A percentile compares a stretch with the other conserved stretches of the same genome.
Conservation (phyloP, 1,140 invertebrate genomes). For the Bombus cullumanus region DNA sequence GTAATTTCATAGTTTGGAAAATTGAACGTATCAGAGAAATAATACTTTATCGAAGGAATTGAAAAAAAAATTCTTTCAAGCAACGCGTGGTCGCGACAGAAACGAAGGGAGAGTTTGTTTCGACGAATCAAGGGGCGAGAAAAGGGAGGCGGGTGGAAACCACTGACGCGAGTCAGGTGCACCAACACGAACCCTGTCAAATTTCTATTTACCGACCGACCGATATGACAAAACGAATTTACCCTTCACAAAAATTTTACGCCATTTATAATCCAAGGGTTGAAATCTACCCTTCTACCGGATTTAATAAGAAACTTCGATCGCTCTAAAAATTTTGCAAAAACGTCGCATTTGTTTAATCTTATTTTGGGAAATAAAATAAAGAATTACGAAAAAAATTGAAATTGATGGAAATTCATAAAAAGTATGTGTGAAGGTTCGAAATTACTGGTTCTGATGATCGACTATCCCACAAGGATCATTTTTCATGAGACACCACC, state of each 20-base stretch:
- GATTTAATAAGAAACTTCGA: neutral
- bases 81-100: neutral
- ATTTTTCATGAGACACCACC: slow-evolving; percentile 71
- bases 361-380: neutral
- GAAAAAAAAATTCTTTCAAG: neutral
- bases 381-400: neutral
- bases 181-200: neutral
- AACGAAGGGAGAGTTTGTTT: neutral
- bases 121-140: neutral
- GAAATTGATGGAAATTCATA: neutral
- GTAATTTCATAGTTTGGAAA: neutral
- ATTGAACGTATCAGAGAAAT: neutral
- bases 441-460: neutral
- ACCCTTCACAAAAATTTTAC: neutral
- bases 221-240: neutral
- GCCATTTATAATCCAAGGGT: neutral
- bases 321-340: too few species aligned
- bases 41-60: neutral
- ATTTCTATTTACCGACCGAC: neutral
- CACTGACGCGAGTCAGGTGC: slow-evolving; percentile 25
- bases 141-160: slow-evolving; percentile 2
- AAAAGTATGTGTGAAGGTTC: too few species aligned
- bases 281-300: neutral
- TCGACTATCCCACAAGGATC: slow-evolving; percentile 75
- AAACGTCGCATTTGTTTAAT: too few species aligned